A percentile compares a stretch with the other conserved stretches of the same genome.
phyloP scores from a whole-genome alignment of 2,113 vertebrate genomes.

The Bungarus multicinctus region DNA sequence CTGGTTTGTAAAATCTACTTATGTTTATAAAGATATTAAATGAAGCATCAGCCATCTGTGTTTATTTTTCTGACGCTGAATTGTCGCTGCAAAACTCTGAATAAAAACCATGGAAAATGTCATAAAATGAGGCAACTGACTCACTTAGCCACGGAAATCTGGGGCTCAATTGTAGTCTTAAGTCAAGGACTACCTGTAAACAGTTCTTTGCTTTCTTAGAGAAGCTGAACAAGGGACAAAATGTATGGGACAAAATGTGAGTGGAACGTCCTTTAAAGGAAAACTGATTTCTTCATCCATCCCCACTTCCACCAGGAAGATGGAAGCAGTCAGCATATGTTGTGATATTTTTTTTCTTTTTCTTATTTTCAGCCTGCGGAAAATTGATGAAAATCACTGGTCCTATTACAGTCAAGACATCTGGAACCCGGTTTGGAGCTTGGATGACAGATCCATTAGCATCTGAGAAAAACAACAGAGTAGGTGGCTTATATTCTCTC shows the following conservation, averaged over 20 bases:
- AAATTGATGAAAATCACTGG: constrained; percentile 99
- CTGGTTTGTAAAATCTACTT: no score
- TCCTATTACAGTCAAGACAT: constrained; percentile 94
- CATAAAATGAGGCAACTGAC: not conserved
- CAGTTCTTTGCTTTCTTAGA: not conserved
- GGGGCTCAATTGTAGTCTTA: not conserved
- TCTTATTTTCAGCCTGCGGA: constrained; percentile 84
- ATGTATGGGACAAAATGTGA: not conserved
- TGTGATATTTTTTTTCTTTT: constrained; percentile 45
- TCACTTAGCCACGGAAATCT: not conserved
- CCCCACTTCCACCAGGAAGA: not conserved
- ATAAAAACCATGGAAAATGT: not conserved
- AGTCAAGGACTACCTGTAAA: not conserved
- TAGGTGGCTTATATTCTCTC: constrained; percentile 67
- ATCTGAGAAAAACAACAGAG: constrained; percentile 88
- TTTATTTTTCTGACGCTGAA: no score
- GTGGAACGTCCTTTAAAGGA: not conserved
- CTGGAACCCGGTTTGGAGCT: constrained; percentile 95
- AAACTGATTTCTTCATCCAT: not conserved
- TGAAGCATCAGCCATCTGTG: no score
- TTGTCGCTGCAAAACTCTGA: no score
- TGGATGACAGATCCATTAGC: constrained; percentile 98
- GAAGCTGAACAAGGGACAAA: not conserved
- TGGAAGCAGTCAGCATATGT: not conserved
- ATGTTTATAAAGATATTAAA: no score